Evolutionary conservation across 2,888 invertebrate genomes (phyloP), one percentile per base, ranked within the genome.

Genomic region (Meta bourneti): DNA sequence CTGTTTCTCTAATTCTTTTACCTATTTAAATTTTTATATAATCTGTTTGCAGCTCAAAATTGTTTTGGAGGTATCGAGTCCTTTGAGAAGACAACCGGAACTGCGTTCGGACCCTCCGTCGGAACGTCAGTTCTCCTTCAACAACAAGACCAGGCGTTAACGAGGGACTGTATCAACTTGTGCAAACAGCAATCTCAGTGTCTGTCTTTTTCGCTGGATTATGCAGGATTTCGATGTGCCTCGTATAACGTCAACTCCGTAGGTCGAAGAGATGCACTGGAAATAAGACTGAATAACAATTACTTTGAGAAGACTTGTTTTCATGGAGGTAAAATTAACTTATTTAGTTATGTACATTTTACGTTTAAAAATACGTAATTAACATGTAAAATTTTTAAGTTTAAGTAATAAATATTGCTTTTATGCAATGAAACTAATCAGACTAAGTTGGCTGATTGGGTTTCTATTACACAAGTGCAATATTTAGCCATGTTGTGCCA

Each of bases 21-120:
- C 34, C 7, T 20, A 74, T 6, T 74, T 20, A 74, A 74, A 34
- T 20, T 20, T 61, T 6, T 48, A 61, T 34, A 4, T 34, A 4
- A 61, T 20, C 20, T 34, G 49, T 74, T 86, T 75, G 6, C 52
- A 93, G 93, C 92, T 69, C 93, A 94, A 85, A 93, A 93, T 74
- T 95, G 95, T 93, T 95, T 95, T 93, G 95, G 95, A 9, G 95
- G 95, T 11, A 94, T 95, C 70, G 95, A 95, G 93, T 95, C 95
- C 6, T 95, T 95, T 91, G 95, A 95, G 93, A 95, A 95, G 94
- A 95, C 95, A 6, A 94, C 95, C 6, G 95, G 95, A 70, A 78
- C 91, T 71, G 92, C 93, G 61, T 93, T 95, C 94, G 93, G 94
- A 93, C 83, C 94, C 94, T 77, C 92, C 94, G 74, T 94, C 93